Conservation (phyloP, 1,140 invertebrate genomes). For the Drosophila auraria region DNA sequence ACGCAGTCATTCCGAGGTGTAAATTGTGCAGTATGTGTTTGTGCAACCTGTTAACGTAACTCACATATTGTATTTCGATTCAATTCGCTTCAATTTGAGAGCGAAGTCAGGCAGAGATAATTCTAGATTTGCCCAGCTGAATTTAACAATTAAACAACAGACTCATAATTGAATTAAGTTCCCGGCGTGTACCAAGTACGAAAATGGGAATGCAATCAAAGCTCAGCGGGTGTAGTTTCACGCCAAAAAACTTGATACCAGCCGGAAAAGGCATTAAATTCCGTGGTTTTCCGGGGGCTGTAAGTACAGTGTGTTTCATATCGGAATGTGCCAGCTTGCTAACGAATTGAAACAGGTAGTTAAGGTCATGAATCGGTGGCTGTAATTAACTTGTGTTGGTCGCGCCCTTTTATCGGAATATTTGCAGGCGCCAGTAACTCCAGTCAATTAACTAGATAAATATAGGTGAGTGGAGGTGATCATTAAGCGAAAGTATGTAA, state of each 20-base stretch:
- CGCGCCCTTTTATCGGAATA: slow-evolving; percentile 14
- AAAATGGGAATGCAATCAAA: slow-evolving; percentile 27
- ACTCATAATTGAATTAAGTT: slow-evolving; percentile 49
- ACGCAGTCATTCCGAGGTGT: slow-evolving; percentile 4
- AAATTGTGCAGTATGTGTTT: not conserved
- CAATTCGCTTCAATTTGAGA: not conserved
- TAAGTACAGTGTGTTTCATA: slow-evolving; percentile 14
- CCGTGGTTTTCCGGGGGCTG: not conserved
- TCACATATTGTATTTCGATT: slow-evolving; percentile 1
- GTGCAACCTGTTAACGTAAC: slow-evolving; percentile 14
- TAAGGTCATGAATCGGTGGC: slow-evolving; percentile 11
- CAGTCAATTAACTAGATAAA: slow-evolving; percentile 18
- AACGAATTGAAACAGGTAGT: not conserved
- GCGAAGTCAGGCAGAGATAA: slow-evolving; percentile 42
- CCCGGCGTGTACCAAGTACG: not conserved
- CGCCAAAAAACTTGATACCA: not conserved
- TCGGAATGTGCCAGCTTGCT: no score
- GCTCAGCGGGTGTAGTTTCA: slow-evolving; percentile 28
- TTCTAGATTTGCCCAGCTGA: slow-evolving; percentile 21
- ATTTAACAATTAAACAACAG: slow-evolving; percentile 6
- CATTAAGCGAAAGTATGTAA: slow-evolving; percentile 10
- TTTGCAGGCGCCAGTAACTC: slow-evolving; percentile 1
- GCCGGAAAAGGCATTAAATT: slow-evolving; percentile 3
- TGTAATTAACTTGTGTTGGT: slow-evolving; percentile 7
- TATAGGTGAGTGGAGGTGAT: not conserved